Evolutionary conservation across 2,888 invertebrate species (phyloP), one percentile per base, ranked within the genome.

Genomic region (Amphipoea oculea): DNA sequence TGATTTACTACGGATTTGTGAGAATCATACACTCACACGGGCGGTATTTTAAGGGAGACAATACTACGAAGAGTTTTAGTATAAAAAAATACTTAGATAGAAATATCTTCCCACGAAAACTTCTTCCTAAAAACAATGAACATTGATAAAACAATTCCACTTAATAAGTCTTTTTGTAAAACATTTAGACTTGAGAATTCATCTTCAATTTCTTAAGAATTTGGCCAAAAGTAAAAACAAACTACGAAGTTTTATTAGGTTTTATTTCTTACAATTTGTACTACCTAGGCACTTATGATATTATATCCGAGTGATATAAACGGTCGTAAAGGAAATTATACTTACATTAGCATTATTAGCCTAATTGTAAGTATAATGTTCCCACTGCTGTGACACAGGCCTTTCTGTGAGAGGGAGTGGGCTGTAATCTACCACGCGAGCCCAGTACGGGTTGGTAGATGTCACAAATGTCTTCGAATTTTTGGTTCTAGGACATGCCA

Each of bases 91-190:
- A 36, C 36, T 36, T 36, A 4, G 4, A 40, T 29, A 42, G 20
- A 77, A n/a, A 40, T 14, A 29, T 66, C n/a, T 57, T n/a, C 36
- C 60, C 36, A 72, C 60, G 48, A 51, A 0, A 51, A 42, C 4
- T 14, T 6, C 6, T 60, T 29, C n/a, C 23, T 45, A 65, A 7
- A 17, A 76, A 57, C 14, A 72, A 68, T 63, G 40, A 51, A 60
- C 48, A 72, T 42, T 68, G 48, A 70, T 70, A 62, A 73, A 81
- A 68, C 36, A 29, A 48, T 65, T 42, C 51, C 45, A 40, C 40
- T 45, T 54, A 40, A 40, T 42, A 81, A 60, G n/a, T n/a, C 51
- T 76, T 65, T 48, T 57, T 68, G 36, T 63, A 23, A 54, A 73
- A 29, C 6, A 40, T 48, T 71, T n/a, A 69, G 29, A 14, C 2